Percentiles rank a stretch among this genome's conserved stretches.
Conservation (phyloP, 2,797 vertebrate species). For the Smutsia temminckii region DNA sequence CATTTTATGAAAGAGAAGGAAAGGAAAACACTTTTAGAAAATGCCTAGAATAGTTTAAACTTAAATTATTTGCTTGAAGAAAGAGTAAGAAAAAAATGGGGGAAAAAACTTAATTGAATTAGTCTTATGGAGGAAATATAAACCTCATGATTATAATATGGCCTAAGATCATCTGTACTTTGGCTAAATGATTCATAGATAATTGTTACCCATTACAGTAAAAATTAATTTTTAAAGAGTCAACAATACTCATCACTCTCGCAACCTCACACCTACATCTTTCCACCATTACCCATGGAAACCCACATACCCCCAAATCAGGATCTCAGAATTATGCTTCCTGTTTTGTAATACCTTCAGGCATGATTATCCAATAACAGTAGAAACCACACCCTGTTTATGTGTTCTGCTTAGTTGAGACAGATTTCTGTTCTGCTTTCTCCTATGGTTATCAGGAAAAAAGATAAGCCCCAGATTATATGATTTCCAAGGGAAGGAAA, state of each 20-base stretch:
- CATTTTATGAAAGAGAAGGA: background rate
- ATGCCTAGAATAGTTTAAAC: background rate
- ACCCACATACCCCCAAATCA: background rate
- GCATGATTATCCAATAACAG: constrained; percentile 37
- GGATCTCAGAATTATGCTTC: constrained; percentile 42
- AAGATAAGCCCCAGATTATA: background rate
- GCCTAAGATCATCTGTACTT: background rate
- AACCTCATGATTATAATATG: background rate
- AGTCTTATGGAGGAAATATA: background rate
- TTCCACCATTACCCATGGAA: background rate
- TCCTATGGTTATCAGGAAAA: background rate
- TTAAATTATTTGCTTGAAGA: background rate
- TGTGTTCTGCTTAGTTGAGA: constrained; percentile 14
- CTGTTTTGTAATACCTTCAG: background rate
- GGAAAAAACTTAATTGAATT: background rate
- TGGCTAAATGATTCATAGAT: background rate
- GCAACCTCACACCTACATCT: background rate
- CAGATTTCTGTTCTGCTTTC: background rate
- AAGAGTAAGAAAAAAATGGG: background rate
- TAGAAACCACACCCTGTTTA: constrained; percentile 54
- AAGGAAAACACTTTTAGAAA: background rate
- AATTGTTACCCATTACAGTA: background rate
- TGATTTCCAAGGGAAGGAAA: background rate
- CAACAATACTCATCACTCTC: background rate
- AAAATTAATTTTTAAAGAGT: constrained; percentile 37